Evolutionary conservation across 2,797 vertebrate genomes (phyloP), one percentile per base, ranked within the genome.

Genomic region (Benthosema pterotum): DNA sequence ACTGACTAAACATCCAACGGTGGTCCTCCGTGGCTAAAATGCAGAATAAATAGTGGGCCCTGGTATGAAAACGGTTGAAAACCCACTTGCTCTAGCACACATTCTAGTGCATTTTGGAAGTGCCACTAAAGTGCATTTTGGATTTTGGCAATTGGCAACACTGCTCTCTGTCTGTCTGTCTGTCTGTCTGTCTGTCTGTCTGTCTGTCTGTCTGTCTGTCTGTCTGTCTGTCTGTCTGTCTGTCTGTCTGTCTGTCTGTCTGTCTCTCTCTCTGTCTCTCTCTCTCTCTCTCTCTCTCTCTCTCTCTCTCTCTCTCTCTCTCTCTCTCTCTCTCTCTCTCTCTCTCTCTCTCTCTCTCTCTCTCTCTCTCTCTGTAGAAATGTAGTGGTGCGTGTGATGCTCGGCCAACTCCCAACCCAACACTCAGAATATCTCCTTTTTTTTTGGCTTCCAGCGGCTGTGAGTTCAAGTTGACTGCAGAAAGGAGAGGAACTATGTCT

Each of bases 351-450:
- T 46, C 46, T 58, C 49, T n/a, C 76, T 56, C 17, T 58, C 75
- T 75, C 60, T 63, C 71, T 57, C 83, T 71, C 60, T 50, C 60
- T 55, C 65, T 54, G 70, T 71, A 69, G 72, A 83, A 71, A 67
- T 69, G 66, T 70, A 74, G 72, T 71, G 70, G 70, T 72, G 77
- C 22, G 22, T 85, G 78, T 89, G 88, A 89, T 84, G 83, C 83
- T 67, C 61, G 64, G 89, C 88, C 88, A 88, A 65, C 68, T 84
- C 74, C 71, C n/a, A n/a, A 71, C 56, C 74, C 57, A 72, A 84
- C 70, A 75, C 78, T 75, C 73, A 58, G 64, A 73, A 75, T 70
- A 76, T 71, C 75, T 74, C 71, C 77, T n/a, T n/a, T n/a, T n/a
- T n/a, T n/a, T n/a, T 55, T 50, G 57, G 71, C 51, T 55, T 80